A percentile compares a stretch with the other conserved stretches of the same genome.
phyloP scores from a whole-genome alignment of 92 coral and sea anemone genomes.

The Paramuricea clavata region DNA sequence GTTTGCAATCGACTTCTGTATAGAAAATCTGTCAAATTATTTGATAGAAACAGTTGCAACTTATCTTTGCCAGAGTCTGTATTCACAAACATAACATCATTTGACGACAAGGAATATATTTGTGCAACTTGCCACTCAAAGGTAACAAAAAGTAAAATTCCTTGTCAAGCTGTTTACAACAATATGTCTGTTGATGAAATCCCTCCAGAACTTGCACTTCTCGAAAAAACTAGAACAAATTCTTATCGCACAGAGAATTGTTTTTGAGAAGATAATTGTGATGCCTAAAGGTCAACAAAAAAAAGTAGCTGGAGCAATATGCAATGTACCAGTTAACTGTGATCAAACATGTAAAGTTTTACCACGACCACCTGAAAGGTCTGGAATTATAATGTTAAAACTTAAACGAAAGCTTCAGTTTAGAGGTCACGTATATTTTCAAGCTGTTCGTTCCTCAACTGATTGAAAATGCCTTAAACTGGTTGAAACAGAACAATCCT shows the following conservation, averaged over 20 bases:
- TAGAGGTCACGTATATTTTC: background rate
- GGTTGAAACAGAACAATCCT: background rate
- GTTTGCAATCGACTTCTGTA: background rate
- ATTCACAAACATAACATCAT: background rate
- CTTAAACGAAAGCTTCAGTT: too few relatives aligned
- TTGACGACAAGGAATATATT: background rate
- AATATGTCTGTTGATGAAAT: slow-evolving; percentile 14
- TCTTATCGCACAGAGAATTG: slow-evolving; percentile 47
- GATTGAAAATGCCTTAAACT: background rate
- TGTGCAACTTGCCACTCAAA: background rate
- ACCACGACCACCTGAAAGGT: too few relatives aligned
- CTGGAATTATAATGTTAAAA: too few relatives aligned
- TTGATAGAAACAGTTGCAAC: background rate
- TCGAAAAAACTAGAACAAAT: slow-evolving; percentile 4
- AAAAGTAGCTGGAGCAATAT: background rate
- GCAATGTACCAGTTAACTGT: slow-evolving; percentile 11
- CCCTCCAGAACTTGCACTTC: background rate
- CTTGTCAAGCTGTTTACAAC: slow-evolving; percentile 4
- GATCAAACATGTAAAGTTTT: background rate
- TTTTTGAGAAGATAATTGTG: slow-evolving; percentile 70
- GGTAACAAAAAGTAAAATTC: background rate
- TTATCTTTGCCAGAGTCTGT: background rate
- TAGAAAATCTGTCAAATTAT: background rate
- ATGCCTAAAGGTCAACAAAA: slow-evolving; percentile 39
- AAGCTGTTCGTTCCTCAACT: background rate